Evolutionary conservation across 1,140 invertebrate species (phyloP).

Genomic region (Diploscapter pachys): DNA sequence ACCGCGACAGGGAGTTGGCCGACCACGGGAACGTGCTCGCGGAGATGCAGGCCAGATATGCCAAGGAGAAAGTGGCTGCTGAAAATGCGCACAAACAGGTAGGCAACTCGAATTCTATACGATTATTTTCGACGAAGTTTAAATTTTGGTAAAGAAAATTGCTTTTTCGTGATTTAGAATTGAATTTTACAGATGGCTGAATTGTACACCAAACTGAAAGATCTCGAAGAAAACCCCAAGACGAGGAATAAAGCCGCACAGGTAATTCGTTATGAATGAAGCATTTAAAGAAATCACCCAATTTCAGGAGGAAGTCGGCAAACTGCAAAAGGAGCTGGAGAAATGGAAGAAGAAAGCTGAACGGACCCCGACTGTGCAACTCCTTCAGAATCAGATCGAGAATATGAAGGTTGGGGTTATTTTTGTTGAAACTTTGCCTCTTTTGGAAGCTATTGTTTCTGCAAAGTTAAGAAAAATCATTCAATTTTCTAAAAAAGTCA

Average conservation of each 20-base stretch:
- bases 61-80: conserved; percentile 27
- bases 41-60: conserved; percentile 33
- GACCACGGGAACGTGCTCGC: conserved; percentile 28
- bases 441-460: neutral
- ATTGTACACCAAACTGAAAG: conserved; percentile 37
- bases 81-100: conserved; percentile 31
- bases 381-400: conserved; percentile 34
- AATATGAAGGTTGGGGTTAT: conserved; percentile 33
- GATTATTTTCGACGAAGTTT: neutral
- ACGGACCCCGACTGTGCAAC: conserved; percentile 27
- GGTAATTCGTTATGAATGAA: conserved; percentile 1
- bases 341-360: conserved; percentile 35
- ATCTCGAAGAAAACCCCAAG: conserved; percentile 34
- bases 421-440: conserved; percentile 9
- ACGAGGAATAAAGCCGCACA: conserved; percentile 24
- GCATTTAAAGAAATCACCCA: neutral
- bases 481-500: too few species aligned
- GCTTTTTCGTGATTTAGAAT: conserved; percentile 2
- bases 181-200: conserved; percentile 30
- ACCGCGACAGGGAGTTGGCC: conserved; percentile 32
- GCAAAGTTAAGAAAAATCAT: too few species aligned
- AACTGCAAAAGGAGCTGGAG: conserved; percentile 26
- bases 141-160: conserved; percentile 10
- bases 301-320: conserved; percentile 1
- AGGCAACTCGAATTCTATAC: neutral